Conservation (phyloP, 2,113 vertebrate species). For the Cranoglanis bouderius region DNA sequence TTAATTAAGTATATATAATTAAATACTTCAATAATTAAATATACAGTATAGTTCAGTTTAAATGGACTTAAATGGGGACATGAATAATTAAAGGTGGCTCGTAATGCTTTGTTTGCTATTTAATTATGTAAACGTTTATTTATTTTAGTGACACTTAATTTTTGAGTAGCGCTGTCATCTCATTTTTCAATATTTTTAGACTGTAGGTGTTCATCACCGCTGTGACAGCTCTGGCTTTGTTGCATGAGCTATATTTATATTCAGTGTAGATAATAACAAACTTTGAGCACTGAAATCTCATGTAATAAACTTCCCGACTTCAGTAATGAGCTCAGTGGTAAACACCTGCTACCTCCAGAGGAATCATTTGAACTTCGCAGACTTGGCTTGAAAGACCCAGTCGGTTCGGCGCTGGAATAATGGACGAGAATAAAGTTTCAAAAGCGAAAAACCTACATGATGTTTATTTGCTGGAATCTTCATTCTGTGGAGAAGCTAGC, state of each 20-base stretch:
- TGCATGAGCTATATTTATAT: neutral
- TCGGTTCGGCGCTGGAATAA: neutral
- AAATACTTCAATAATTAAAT: neutral
- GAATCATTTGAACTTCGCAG: neutral
- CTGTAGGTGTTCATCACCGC: neutral
- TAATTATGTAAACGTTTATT: neutral
- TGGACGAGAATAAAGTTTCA: neutral
- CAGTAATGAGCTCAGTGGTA: neutral
- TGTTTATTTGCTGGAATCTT: neutral
- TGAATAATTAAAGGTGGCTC: neutral
- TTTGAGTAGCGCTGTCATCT: neutral
- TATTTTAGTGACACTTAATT: neutral
- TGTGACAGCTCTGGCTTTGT: neutral
- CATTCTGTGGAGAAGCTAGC: neutral
- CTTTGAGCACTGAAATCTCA: neutral
- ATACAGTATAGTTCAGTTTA: neutral
- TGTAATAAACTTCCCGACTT: neutral
- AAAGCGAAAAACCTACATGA: neutral
- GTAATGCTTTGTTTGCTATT: neutral
- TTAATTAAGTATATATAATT: neutral
- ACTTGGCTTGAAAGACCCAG: neutral
- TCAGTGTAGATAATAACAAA: neutral
- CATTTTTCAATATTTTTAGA: neutral
- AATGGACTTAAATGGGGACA: neutral
- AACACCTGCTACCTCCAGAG: slow-evolving; percentile 1